phyloP scores from a whole-genome alignment of 2,113 vertebrate species.

The Camelus bactrianus region DNA sequence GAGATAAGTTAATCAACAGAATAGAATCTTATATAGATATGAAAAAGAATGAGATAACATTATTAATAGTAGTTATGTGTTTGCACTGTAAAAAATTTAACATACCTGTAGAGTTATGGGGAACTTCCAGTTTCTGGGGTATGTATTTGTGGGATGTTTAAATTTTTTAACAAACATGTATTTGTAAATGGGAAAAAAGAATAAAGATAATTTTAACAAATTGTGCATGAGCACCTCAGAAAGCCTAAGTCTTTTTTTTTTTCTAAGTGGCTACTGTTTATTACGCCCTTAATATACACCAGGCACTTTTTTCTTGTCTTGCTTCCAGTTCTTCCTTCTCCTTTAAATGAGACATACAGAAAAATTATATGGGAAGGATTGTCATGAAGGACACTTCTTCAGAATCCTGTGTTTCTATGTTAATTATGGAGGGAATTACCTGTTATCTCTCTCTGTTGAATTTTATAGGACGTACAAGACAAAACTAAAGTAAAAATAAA shows the following conservation, averaged over 20 bases:
- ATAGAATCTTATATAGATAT: background rate
- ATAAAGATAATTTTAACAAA: background rate
- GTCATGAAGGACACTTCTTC: background rate
- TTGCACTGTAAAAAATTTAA: background rate
- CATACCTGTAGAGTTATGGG: background rate
- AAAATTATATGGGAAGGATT: background rate
- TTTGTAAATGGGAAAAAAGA: background rate
- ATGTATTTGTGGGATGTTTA: background rate
- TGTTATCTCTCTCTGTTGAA: background rate
- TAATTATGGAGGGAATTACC: background rate
- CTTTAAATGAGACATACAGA: background rate
- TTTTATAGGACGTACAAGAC: background rate
- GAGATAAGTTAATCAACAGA: background rate
- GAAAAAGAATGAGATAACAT: background rate
- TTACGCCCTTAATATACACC: background rate
- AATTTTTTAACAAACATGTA: background rate
- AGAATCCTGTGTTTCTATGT: background rate
- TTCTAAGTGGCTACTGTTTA: background rate
- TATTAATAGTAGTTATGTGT: background rate
- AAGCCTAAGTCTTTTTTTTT: background rate
- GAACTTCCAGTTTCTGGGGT: background rate
- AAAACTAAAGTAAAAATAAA: conserved; percentile 35
- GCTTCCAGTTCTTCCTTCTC: background rate
- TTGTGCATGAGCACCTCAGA: background rate
- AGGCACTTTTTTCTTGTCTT: background rate